Evolutionary conservation across 2,113 vertebrate species (phyloP).

Genomic region (Mastomys natalensis): DNA sequence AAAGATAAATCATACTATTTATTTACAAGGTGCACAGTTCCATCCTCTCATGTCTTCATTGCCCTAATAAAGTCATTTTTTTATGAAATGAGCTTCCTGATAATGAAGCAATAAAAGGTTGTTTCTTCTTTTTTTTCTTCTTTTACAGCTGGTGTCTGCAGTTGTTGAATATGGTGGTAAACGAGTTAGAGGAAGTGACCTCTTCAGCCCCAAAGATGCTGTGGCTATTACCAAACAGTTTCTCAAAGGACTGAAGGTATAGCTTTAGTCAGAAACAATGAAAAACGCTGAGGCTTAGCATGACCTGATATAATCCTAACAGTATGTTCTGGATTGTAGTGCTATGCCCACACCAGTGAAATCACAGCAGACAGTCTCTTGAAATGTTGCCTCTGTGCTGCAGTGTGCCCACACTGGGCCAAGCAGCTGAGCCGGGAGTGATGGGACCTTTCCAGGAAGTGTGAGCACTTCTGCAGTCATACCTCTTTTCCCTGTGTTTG

Average conservation of each 20-base stretch:
- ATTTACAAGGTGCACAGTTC: background rate
- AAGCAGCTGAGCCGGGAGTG: conserved; percentile 32
- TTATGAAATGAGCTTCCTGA: conserved; percentile 16
- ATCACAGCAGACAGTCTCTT: conserved; percentile 40
- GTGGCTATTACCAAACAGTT: conserved; percentile 99
- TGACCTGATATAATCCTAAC: background rate
- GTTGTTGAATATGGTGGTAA: conserved; percentile 97
- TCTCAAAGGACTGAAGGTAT: conserved; percentile 97
- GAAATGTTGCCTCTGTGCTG: background rate
- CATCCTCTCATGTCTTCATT: conserved; percentile 16
- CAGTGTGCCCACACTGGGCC: background rate
- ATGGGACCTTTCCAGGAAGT: background rate
- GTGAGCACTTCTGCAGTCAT: background rate
- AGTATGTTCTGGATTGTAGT: background rate
- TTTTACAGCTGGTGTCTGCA: conserved; percentile 91
- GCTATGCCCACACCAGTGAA: background rate
- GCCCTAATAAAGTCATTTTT: conserved; percentile 18
- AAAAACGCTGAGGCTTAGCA: background rate
- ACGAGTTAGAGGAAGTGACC: conserved; percentile 94
- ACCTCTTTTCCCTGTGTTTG: conserved; percentile 39
- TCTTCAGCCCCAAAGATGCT: conserved; percentile 94
- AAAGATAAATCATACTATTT: background rate
- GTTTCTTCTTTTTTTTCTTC: background rate
- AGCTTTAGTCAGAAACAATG: background rate
- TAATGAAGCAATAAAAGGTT: conserved; percentile 48